phyloP scores from a whole-genome alignment of 1,140 invertebrate species.

The Musca domestica region DNA sequence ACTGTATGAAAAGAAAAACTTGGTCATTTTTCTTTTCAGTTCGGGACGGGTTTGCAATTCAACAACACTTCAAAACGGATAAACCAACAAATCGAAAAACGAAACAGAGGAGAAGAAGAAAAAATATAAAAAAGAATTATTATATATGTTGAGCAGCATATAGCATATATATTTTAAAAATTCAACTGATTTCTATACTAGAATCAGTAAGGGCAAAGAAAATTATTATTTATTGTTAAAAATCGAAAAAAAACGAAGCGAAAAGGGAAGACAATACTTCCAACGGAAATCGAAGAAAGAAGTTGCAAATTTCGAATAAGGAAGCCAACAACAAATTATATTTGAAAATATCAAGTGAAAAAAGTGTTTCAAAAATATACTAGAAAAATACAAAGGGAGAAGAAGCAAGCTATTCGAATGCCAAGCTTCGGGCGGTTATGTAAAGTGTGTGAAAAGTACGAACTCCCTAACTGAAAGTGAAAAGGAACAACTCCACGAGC shows the following conservation, averaged over 20 bases:
- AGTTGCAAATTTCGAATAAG: neutral
- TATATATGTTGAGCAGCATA: slow-evolving; percentile 8
- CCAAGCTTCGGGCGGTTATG: slow-evolving; percentile 16
- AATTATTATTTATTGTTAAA: too few species aligned
- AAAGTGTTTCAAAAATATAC: neutral
- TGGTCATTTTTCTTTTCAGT: slow-evolving; percentile 47
- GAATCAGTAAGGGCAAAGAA: neutral
- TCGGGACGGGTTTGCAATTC: slow-evolving; percentile 52
- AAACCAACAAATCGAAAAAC: slow-evolving; percentile 11
- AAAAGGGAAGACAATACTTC: too few species aligned
- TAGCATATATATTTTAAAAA: slow-evolving; percentile 18
- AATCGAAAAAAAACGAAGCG: too few species aligned
- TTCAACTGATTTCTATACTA: slow-evolving; percentile 21
- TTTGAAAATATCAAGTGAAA: neutral
- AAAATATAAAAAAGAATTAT: slow-evolving; percentile 13
- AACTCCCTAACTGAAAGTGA: slow-evolving; percentile 7
- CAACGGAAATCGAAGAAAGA: too few species aligned
- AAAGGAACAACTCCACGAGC: neutral
- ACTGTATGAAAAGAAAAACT: slow-evolving; percentile 49
- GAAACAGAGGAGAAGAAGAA: slow-evolving; percentile 26
- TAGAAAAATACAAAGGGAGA: neutral
- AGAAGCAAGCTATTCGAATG: slow-evolving; percentile 10
- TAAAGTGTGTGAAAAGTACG: slow-evolving; percentile 24
- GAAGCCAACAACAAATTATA: neutral
- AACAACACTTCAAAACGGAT: slow-evolving; percentile 46